Conservation (phyloP, 2,888 invertebrate species). For the Coenonympha arcania region DNA sequence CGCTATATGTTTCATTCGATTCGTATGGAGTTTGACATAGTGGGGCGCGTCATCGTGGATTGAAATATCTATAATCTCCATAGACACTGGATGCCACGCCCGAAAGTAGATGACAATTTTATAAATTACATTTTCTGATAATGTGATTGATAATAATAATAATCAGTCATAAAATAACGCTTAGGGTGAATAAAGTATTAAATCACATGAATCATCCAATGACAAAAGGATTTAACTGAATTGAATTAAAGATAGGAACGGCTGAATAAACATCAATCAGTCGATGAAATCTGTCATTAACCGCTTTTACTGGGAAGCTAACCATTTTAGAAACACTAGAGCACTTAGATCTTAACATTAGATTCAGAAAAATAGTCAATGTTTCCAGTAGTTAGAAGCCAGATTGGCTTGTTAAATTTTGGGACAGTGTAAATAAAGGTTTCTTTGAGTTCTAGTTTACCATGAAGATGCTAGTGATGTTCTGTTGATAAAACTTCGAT, state of each 20-base stretch:
- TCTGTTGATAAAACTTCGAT: neutral
- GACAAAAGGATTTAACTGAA: constrained; percentile 14
- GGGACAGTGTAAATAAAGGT: constrained; percentile 33
- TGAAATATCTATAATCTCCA: too few relatives aligned
- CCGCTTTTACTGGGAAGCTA: constrained; percentile 61
- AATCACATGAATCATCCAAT: neutral
- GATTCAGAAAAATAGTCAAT: neutral
- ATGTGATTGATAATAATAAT: too few relatives aligned
- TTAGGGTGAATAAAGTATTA: neutral
- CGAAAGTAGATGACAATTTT: too few relatives aligned
- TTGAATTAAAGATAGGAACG: constrained; percentile 18
- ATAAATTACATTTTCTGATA: too few relatives aligned
- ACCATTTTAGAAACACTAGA: constrained; percentile 4
- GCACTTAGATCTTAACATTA: neutral
- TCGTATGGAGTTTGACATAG: too few relatives aligned
- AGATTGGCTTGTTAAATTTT: neutral
- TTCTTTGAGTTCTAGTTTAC: constrained; percentile 16
- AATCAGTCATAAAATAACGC: too few relatives aligned
- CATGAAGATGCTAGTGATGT: neutral
- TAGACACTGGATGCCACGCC: too few relatives aligned
- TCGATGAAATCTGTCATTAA: constrained; percentile 55
- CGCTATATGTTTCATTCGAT: too few relatives aligned
- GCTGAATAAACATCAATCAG: constrained; percentile 54
- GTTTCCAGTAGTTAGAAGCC: neutral
- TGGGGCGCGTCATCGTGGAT: too few relatives aligned